Conservation (phyloP, 2,888 invertebrate genomes). For the Exocentrus adspersus region DNA sequence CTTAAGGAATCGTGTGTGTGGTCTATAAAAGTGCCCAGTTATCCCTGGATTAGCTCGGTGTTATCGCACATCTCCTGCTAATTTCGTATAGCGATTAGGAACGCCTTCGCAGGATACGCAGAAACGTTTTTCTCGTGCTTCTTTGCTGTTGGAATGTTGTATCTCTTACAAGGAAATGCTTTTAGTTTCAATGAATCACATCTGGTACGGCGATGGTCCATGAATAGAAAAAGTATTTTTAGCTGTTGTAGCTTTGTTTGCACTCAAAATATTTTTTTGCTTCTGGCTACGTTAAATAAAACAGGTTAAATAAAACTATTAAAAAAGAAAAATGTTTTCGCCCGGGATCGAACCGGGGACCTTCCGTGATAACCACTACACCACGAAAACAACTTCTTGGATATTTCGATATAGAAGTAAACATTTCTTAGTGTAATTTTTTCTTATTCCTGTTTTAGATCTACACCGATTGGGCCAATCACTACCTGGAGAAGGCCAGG, state of each 20-base stretch:
- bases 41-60: neutral
- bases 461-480: conserved; percentile 98
- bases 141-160: neutral
- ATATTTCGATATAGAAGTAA: neutral
- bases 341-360: conserved; percentile 63
- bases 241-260: neutral
- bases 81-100: neutral
- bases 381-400: conserved; percentile 73
- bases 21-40: neutral
- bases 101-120: neutral
- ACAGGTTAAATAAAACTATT: conserved; percentile 5
- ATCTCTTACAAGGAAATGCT: neutral
- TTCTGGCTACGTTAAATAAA: neutral
- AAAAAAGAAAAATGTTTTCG: conserved; percentile 54
- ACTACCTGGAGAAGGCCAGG: conserved; percentile 92
- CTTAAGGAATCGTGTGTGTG: neutral
- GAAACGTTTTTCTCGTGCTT: neutral
- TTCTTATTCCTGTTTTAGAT: conserved; percentile 74
- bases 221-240: neutral
- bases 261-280: neutral
- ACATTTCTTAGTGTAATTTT: conserved; percentile 1
- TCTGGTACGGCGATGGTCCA: too few relatives aligned
- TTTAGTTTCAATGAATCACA: neutral
- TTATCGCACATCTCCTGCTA: neutral
- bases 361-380: conserved; percentile 84